Conservation (phyloP, 1,140 invertebrate species). For the Subanguina moxae region DNA sequence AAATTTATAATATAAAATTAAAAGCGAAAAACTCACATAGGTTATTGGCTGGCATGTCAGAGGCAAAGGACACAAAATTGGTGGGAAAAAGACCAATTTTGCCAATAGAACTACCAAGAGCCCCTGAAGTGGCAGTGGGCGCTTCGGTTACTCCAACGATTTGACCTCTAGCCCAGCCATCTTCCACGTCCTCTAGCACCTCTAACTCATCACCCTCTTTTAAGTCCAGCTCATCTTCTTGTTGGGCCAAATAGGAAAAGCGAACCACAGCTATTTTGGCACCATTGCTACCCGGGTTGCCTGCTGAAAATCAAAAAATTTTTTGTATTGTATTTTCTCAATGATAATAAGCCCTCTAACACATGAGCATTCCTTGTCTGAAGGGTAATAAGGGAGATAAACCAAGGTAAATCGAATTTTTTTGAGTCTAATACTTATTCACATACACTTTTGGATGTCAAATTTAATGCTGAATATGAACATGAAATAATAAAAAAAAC, state of each 20-base stretch:
- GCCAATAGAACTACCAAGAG: slow-evolving; percentile 47
- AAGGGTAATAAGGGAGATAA: no score
- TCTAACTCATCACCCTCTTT: slow-evolving; percentile 83
- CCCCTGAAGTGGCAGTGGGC: not conserved
- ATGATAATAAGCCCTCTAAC: not conserved
- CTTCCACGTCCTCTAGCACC: slow-evolving; percentile 69
- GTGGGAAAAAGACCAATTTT: slow-evolving; percentile 63
- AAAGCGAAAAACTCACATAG: slow-evolving; percentile 11
- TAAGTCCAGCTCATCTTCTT: slow-evolving; percentile 86
- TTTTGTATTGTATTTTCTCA: not conserved
- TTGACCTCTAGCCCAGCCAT: slow-evolving; percentile 63
- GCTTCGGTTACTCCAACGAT: slow-evolving; percentile 33
- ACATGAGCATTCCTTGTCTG: not conserved
- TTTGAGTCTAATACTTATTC: no score
- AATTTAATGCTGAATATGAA: no score
- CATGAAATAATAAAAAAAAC: no score
- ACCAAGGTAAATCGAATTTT: no score
- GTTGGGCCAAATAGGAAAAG: slow-evolving; percentile 81
- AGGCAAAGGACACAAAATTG: slow-evolving; percentile 61
- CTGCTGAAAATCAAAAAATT: not conserved
- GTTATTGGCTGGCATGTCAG: slow-evolving; percentile 24
- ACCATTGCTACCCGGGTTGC: not conserved
- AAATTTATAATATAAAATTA: not conserved
- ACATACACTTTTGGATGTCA: no score
- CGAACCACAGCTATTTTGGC: slow-evolving; percentile 70